Conservation (phyloP, 2,113 vertebrate genomes). For the Carlito syrichta region DNA sequence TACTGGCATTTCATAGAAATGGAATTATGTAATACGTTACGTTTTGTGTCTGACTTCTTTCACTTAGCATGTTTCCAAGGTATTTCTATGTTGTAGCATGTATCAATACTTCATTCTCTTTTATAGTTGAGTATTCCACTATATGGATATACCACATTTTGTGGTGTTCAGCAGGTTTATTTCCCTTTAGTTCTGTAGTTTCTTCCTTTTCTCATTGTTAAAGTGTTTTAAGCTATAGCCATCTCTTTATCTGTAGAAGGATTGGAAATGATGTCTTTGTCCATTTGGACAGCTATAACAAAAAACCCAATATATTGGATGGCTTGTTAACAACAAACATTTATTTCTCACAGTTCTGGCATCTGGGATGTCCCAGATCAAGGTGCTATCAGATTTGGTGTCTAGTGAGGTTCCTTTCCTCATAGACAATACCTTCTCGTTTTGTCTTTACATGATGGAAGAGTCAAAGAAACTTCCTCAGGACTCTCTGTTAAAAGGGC, state of each 20-base stretch:
- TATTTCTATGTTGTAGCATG: neutral
- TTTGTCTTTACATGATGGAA: neutral
- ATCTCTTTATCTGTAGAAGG: neutral
- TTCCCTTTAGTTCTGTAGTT: neutral
- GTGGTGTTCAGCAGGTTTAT: neutral
- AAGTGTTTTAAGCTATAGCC: neutral
- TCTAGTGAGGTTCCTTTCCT: neutral
- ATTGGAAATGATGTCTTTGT: neutral
- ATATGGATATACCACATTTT: neutral
- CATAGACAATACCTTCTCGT: neutral
- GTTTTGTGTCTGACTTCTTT: neutral
- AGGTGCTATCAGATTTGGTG: neutral
- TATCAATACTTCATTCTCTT: neutral
- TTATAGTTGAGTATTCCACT: neutral
- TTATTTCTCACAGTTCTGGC: neutral
- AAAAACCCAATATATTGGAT: neutral
- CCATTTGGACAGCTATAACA: neutral
- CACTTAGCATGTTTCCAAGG: neutral
- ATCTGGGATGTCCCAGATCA: neutral
- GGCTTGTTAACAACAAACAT: neutral
- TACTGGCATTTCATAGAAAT: neutral
- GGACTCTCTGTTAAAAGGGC: neutral
- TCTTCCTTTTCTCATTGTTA: constrained; percentile 16
- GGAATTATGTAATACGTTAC: neutral
- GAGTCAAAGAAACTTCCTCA: neutral